Base-by-base conservation (phyloP, 2,113 vertebrate genomes). In the Tychaedon coryphoeus region DNA sequence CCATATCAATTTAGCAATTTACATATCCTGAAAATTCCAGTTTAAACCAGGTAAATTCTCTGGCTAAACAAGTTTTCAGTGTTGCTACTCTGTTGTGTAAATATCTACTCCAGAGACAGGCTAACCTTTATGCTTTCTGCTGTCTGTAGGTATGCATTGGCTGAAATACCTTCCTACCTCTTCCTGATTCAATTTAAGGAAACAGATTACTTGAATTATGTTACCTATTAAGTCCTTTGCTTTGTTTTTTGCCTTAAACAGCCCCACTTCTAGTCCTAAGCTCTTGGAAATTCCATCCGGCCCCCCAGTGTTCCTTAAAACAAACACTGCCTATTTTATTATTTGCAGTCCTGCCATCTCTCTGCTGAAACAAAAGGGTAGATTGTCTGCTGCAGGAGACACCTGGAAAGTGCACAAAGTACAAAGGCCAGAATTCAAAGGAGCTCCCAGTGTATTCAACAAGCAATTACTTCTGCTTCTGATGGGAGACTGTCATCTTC, bases 401-500 rank as follows among this genome's bases (percentile, higher is more conserved):
- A 99, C 99, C 99, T 99, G 99, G 98, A 98, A 98, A 98, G 98
- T 98, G 96, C 97, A 95, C 94, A 72, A 85, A 97, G 96, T 97
- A 97, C 97, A 98, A 98, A 98, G 98, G 95, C 98, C 95, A 97
- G 82, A 98, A 98, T 98, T 98, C 98, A 98, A 98, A 96, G 98
- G 98, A 98, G 98, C 98, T 98, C 96, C 89, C 95, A 54, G 95
- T 94, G 91, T 87, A 98, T 98, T 98, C 98, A 98, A 98, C 98
- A 98, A 97, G 98, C 98, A 99, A 99, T 99, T 99, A 99, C 98
- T 99, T 98, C 98, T 96, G 96, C 96, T 95, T 98, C 97, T 98
- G 98, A 99, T 98, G 98, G 98, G 98, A 97, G 98, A 98, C 98
- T 98, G 98, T 99, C 98, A 98, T 98, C 98, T 99, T 99, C 99